Conservation (phyloP, 2,888 invertebrate species). For the Hypselothyrea guttata region DNA sequence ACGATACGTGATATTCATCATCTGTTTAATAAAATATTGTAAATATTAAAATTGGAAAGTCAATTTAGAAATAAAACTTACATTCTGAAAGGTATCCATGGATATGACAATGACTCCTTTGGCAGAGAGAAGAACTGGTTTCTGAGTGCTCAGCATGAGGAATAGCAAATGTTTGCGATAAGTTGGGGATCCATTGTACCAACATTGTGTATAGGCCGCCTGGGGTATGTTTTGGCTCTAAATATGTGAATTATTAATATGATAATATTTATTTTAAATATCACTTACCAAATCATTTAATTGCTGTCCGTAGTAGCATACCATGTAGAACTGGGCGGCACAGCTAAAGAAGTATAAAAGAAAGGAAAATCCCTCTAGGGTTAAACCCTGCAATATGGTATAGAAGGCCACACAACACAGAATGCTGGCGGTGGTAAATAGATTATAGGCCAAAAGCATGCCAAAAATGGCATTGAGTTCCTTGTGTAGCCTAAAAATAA, state of each 20-base stretch:
- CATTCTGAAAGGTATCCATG: constrained; percentile 22
- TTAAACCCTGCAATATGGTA: constrained; percentile 13
- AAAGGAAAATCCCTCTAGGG: constrained; percentile 11
- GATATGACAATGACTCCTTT: constrained; percentile 17
- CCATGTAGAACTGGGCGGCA: constrained; percentile 26
- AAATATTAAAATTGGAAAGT: background rate
- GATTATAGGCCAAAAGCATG: constrained; percentile 28
- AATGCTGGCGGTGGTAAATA: constrained; percentile 25
- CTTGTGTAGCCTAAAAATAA: constrained; percentile 15
- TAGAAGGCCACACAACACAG: constrained; percentile 28
- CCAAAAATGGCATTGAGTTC: constrained; percentile 24
- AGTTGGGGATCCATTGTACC: constrained; percentile 14
- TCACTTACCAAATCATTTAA: constrained; percentile 18
- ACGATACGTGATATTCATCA: constrained; percentile 23
- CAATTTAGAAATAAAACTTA: background rate
- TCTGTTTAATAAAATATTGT: constrained; percentile 2
- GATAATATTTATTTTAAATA: background rate
- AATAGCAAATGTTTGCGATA: constrained; percentile 17
- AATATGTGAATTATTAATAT: background rate
- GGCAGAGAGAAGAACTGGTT: constrained; percentile 17
- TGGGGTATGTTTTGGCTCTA: constrained; percentile 11
- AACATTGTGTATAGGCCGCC: constrained; percentile 14
- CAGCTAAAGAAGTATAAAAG: constrained; percentile 20
- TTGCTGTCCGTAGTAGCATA: constrained; percentile 26
- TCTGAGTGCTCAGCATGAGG: constrained; percentile 11